Evolutionary conservation across 2,797 vertebrate genomes (phyloP), one percentile per base, ranked within the genome.

Genomic region (Siniperca undulata): DNA sequence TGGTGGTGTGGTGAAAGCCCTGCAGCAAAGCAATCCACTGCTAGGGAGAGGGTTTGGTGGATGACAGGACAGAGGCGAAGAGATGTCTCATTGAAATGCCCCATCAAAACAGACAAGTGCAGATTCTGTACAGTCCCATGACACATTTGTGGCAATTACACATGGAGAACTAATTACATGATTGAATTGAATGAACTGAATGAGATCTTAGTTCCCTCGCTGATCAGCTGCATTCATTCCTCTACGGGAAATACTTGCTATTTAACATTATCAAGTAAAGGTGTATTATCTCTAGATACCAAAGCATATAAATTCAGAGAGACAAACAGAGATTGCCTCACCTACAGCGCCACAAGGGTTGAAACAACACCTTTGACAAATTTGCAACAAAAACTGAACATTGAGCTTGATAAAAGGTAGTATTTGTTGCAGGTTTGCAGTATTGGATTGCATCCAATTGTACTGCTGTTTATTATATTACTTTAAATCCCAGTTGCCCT

Each of bases 81-180:
- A 78, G 69, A 60, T 77, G 75, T 36, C 60, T 48, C 46, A 61
- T 3, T 84, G 62, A 88, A 91, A 87, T 36, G 52, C 74, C 70
- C 81, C 61, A 78, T 84, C 67, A 83, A 77, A 90, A 87, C 73
- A 70, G 55, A 73, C 7, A n/a, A 71, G 72, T 46, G 67, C 44
- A 74, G 73, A 74, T 74, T 71, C 52, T 42, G 30, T 36, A 60
- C 24, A 24, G 77, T 86, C 85, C 78, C 76, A 68, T 20, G 67
- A 85, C 74, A 72, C 66, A 38, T 67, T 68, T 81, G 60, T 81
- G 66, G 60, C 86, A 90, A 91, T 90, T 79, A 85, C 74, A 88
- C 74, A 77, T 7, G 20, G 64, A 83, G 84, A 91, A 82, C 86
- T 82, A 93, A 92, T 90, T 88, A 85, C 88, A 83, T 80, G 82